These are phyloP conservation scores for Prionace glauca DNA, from an alignment of 2,797 vertebrate genomes.

Conservation along the genomic window DNA sequence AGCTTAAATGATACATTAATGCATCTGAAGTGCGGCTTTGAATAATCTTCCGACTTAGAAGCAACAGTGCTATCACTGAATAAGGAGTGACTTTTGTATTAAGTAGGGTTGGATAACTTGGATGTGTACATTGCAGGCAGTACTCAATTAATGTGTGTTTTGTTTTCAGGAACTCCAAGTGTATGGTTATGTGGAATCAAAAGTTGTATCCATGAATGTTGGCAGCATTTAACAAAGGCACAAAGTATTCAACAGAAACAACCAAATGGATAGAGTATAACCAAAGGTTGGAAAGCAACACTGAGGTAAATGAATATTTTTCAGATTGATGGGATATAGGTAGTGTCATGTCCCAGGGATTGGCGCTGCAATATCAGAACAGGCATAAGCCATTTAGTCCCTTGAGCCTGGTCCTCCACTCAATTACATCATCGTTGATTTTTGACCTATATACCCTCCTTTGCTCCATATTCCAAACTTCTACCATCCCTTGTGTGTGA, in stretches of 20 bases:
- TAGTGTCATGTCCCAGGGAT: too few relatives aligned
- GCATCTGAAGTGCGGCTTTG: not conserved
- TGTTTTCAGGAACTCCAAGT: not conserved
- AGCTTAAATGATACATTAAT: not conserved
- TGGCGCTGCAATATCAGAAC: not conserved
- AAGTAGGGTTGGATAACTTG: not conserved
- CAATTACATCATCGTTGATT: not conserved
- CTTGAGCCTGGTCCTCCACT: not conserved
- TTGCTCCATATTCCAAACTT: not conserved
- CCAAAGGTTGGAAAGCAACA: not conserved
- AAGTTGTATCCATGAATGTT: too few relatives aligned
- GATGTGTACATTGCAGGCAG: not conserved
- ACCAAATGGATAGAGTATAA: not conserved
- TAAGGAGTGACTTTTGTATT: not conserved
- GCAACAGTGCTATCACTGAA: not conserved
- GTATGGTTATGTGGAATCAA: too few relatives aligned
- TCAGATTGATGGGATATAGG: too few relatives aligned
- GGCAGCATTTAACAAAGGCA: not conserved
- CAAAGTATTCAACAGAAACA: not conserved
- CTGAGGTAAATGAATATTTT: too few relatives aligned
- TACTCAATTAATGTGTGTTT: not conserved
- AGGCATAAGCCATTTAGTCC: not conserved
- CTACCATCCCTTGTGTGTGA: not conserved
- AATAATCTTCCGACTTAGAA: not conserved
- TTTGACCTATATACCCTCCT: not conserved